These are phyloP conservation scores for Kuschelorhynchus macadamiae DNA, from an alignment of 2,888 invertebrate genomes.

Conservation along the genomic window DNA sequence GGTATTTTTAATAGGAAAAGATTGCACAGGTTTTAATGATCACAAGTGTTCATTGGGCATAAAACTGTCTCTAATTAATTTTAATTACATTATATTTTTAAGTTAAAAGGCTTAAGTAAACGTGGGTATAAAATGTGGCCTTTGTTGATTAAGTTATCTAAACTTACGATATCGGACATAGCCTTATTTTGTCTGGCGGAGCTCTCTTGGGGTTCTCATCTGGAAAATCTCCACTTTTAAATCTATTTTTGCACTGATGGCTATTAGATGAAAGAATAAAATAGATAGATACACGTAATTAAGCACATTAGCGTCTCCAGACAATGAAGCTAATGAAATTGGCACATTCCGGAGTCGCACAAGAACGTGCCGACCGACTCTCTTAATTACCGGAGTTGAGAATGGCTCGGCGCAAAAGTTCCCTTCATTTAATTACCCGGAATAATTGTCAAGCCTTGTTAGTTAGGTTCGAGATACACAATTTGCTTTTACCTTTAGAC, in stretches of 20 bases:
- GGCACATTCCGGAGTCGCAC: slow-evolving; percentile 43
- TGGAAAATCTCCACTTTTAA: no score
- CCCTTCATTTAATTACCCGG: slow-evolving; percentile 74
- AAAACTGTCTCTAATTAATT: no score
- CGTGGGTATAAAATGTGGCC: no score
- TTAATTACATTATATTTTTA: no score
- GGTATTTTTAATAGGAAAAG: no score
- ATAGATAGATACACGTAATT: slow-evolving; percentile 34
- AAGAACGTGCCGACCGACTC: slow-evolving; percentile 62
- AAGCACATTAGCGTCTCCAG: slow-evolving; percentile 38
- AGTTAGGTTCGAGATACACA: slow-evolving; percentile 63
- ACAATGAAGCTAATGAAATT: slow-evolving; percentile 49
- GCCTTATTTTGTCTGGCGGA: no score
- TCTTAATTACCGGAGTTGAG: slow-evolving; percentile 71
- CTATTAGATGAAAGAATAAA: slow-evolving; percentile 15
- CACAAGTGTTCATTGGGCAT: no score
- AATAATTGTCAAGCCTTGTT: slow-evolving; percentile 73
- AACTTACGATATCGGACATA: no score
- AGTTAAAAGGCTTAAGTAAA: no score
- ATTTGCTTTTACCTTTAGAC: slow-evolving; percentile 45
- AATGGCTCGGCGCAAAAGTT: slow-evolving; percentile 69
- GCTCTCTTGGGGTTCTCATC: no score
- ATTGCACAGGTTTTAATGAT: no score
- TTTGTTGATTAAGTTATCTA: no score
- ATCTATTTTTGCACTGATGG: background rate